Conservation (phyloP, 2,888 invertebrate species). For the Octonoba sinensis region DNA sequence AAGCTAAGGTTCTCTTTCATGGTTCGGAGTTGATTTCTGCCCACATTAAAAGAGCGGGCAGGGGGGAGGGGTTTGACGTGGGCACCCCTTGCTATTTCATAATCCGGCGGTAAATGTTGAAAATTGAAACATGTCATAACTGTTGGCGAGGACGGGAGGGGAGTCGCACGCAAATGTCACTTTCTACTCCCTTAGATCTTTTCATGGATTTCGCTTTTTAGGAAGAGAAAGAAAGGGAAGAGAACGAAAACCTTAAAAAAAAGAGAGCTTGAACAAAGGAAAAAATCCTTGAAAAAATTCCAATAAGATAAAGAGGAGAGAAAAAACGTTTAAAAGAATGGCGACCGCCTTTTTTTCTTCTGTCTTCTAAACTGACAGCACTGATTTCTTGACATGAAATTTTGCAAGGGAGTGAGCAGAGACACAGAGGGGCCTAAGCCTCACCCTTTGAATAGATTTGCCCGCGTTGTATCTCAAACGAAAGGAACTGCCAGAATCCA, state of each 20-base stretch:
- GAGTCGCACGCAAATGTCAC: slow-evolving; percentile 27
- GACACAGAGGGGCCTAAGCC: slow-evolving; percentile 16
- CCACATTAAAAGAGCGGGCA: too few species aligned
- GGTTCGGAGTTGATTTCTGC: too few species aligned
- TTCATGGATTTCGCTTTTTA: slow-evolving; percentile 47
- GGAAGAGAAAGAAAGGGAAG: slow-evolving; percentile 2
- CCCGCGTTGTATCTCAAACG: neutral
- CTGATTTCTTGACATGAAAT: slow-evolving; percentile 53
- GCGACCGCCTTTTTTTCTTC: slow-evolving; percentile 5
- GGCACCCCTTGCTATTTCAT: neutral
- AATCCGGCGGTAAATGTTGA: slow-evolving; percentile 56
- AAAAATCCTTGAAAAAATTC: slow-evolving; percentile 21
- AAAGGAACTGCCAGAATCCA: slow-evolving; percentile 22
- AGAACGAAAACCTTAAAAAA: slow-evolving; percentile 9
- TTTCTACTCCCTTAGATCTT: slow-evolving; percentile 19
- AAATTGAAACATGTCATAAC: slow-evolving; percentile 64
- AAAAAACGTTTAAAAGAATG: neutral
- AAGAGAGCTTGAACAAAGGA: slow-evolving; percentile 4
- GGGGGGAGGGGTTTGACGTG: too few species aligned
- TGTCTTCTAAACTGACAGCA: slow-evolving; percentile 9
- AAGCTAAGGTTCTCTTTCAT: too few species aligned
- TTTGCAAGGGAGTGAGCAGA: slow-evolving; percentile 53
- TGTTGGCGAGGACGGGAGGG: slow-evolving; percentile 12
- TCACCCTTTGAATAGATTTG: slow-evolving; percentile 46
- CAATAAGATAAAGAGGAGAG: slow-evolving; percentile 20